Percentiles rank a stretch among this genome's conserved stretches.
Evolutionary conservation across 92 coral and sea anemone genomes (phyloP).

Genomic region (Parazoanthus darwini): DNA sequence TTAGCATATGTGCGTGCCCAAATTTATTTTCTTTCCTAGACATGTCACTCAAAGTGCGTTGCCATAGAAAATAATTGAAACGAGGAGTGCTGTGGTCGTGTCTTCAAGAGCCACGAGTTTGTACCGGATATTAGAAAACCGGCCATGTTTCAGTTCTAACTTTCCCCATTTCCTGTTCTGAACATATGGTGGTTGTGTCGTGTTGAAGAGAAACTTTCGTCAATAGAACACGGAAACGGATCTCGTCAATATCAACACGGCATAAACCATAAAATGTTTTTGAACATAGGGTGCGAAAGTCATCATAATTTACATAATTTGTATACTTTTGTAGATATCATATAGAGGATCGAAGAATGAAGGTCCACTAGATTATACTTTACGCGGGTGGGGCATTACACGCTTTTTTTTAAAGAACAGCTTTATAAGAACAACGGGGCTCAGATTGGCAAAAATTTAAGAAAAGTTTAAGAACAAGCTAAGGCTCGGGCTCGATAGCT

Average conservation of each 20-base stretch:
- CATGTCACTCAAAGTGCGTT: background rate
- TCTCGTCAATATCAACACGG: background rate
- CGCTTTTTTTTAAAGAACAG: too few species aligned
- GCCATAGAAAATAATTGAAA: background rate
- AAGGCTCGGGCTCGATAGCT: too few species aligned
- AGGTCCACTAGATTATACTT: too few species aligned
- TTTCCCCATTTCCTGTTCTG: background rate
- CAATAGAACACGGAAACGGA: background rate
- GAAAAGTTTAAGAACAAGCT: too few species aligned
- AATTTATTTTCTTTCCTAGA: background rate
- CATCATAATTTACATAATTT: background rate
- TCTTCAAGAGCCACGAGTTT: background rate
- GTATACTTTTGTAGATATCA: too few species aligned
- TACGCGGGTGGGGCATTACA: too few species aligned
- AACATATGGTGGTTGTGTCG: background rate
- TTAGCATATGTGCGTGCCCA: background rate
- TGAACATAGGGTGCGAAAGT: background rate
- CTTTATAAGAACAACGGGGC: too few species aligned
- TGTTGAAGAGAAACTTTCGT: background rate
- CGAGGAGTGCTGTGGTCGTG: too few species aligned
- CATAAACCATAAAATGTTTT: background rate
- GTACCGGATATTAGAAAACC: background rate
- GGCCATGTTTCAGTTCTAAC: background rate
- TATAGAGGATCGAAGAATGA: too few species aligned
- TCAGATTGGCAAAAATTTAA: too few species aligned